Evolutionary conservation across 2,888 invertebrate species (phyloP), one percentile per base, ranked within the genome.

Genomic region (Aphrophora alni): DNA sequence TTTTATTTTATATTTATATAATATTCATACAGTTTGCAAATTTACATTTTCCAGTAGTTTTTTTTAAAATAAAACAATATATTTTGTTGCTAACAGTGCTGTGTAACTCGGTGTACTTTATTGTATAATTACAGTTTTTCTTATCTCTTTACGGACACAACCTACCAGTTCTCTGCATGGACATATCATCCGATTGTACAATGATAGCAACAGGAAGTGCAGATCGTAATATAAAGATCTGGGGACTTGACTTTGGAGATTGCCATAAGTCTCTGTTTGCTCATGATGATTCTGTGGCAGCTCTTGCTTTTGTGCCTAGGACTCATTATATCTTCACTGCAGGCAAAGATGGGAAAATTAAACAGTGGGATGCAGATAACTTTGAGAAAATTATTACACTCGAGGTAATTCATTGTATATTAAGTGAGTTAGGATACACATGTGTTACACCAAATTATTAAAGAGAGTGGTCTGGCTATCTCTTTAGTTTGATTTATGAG

Each of bases 211-310:
- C 99, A 0, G 99, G 98, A 8, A 98, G 98, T 1, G 95, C 96
- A 0, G 99, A 99, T 90, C 92, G 98, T 68, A 98, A 97, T 88
- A 92, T 99, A 33, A 98, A 98, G 90, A 94, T 99, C 83, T 99
- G 99, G 99, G 99, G 99, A 44, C 91, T 99, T 89, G 98, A 99
- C 89, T 99, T 98, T 88, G 99, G 99, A n/a, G 98, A 99, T 88
- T 98, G 98, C 85, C 98, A 98, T 89, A 93, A 93, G 86, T 98
- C 98, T 0, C 91, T 99, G 84, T 97, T 98, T 88, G 98, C 98
- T 0, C 99, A 99, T 88, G 97, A 98, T 86, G 98, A 98, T 88
- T 96, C 98, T 0, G 93, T 99, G 12, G 97, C 97, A 81, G 93
- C 95, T 38, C 88, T 99, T 38, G 93, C 94, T 86, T 99, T 99